Evolutionary conservation across 2,888 invertebrate genomes (phyloP), one percentile per base, ranked within the genome.

Genomic region (Pristionchus mayeri): DNA sequence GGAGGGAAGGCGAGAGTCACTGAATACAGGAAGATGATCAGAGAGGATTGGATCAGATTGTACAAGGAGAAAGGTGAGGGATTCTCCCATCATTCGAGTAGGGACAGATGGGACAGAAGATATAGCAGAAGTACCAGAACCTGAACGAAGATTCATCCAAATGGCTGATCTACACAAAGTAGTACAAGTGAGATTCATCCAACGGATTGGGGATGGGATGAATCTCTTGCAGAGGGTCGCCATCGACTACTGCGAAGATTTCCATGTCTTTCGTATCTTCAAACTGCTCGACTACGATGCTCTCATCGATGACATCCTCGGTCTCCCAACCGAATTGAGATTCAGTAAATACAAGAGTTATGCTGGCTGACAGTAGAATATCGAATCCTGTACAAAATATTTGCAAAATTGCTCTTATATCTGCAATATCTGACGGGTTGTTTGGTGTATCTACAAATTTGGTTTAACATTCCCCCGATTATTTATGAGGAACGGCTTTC

Each of bases 141-240:
- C 75, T 2, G 75, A 75, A 30, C 37, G 37, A 75, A 27, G 75
- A 75, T 40, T 75, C 13, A 40, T 44, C 6, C 75, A 75, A 44
- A n/a, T 75, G n/a, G 75, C 75, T n/a, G 75, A 75, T 75, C 40
- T 75, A 21, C 75, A 75, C 40, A 75, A 44, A 75, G 44, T 44
- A 44, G 75, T 75, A 4, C 40, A 75, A n/a, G 75, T 75, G n/a
- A 24, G n/a, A 21, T 21, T 27, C 7, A 40, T 30, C 11, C n/a
- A n/a, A n/a, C n/a, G n/a, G n/a, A n/a, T n/a, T n/a, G n/a, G n/a
- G n/a, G n/a, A n/a, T n/a, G n/a, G n/a, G n/a, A n/a, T n/a, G n/a
- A 18, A 67, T 75, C n/a, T 21, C n/a, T 44, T 30, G 37, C 21
- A 75, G 75, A 16, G 75, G 24, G 75, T 75, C n/a, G n/a, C 44